Percentiles rank a stretch among this genome's conserved stretches.
These are phyloP conservation scores for Abrostola triplasia DNA, from an alignment of 2,888 invertebrate genomes.

Conservation along the genomic window DNA sequence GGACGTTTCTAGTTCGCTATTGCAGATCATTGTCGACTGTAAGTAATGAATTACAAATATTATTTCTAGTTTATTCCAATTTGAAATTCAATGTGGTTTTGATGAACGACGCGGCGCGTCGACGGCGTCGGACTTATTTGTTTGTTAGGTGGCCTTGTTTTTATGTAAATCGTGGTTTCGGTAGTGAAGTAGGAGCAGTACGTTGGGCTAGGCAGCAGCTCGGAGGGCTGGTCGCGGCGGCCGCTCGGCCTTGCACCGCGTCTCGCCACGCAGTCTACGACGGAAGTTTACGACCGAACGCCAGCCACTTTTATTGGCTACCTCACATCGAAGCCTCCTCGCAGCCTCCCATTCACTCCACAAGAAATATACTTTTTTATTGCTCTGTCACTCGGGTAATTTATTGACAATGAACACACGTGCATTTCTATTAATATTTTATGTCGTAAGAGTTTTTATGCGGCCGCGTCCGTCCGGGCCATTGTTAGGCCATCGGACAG, in stretches of 20 bases:
- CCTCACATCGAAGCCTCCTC: constrained; percentile 85
- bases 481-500: constrained; percentile 77
- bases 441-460: constrained; percentile 84
- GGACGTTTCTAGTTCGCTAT: constrained; percentile 46
- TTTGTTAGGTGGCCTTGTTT: constrained; percentile 37
- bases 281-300: constrained; percentile 83
- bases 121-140: constrained; percentile 24
- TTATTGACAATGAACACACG: constrained; percentile 88
- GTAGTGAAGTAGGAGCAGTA: constrained; percentile 29
- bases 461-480: constrained; percentile 70
- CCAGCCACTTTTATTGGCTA: constrained; percentile 87
- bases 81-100: constrained; percentile 60
- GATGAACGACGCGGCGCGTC: constrained; percentile 30
- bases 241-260: constrained; percentile 67
- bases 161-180: constrained; percentile 32
- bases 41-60: constrained; percentile 65
- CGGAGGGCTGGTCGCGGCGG: constrained; percentile 59
- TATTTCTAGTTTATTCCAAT: constrained; percentile 64
- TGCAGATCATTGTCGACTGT: constrained; percentile 47
- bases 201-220: constrained; percentile 43
- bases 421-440: constrained; percentile 89
- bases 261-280: constrained; percentile 88
- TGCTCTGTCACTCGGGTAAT: constrained; percentile 87
- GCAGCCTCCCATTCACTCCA: constrained; percentile 87
- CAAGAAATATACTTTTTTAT: constrained; percentile 87